Base-by-base conservation (phyloP, 2,797 vertebrate species). In the Falco biarmicus region DNA sequence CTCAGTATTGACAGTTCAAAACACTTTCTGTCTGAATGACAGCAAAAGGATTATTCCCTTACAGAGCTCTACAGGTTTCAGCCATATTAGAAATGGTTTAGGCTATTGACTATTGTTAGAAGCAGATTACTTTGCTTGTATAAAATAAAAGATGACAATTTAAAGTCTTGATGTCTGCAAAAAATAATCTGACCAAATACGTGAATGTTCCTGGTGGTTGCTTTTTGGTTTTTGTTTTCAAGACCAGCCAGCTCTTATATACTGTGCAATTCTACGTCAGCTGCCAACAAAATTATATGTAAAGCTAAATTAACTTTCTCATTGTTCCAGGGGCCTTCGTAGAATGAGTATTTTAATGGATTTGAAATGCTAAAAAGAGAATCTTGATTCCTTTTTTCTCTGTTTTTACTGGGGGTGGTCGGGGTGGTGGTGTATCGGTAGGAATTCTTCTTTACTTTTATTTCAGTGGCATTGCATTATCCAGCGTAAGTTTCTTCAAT, bases 41-140 rank as follows among this genome's bases (percentile, higher is more conserved):
- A 73, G 61, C 47, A 56, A 48, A 93, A 81, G 86, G 71, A 92
- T 97, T 89, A 94, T 89, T 96, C 53, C 87, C 41, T 90, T 82
- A 51, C 13, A 82, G 87, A 81, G 78, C 56, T 89, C 77, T 82
- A 28, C 47, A 39, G 87, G 90, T 94, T 88, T 89, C 84, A 89
- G 53, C 45, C 61, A 34, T 82, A 77, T 83, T 95, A 90, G 91
- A 97, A 96, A 95, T 97, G 89, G 87, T 97, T 95, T 89, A 88
- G 75, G 61, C 84, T 95, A 47, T 87, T 77, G 88, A 88, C 56
- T 95, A 41, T 94, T 93, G 89, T 93, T 85, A 71, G 60, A 96
- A 95, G 89, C 73, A 82, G 95, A 94, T 96, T 96, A 95, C 65
- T 93, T 94, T 66, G 76, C 89, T 85, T 73, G n/a, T 95, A 43